These are phyloP conservation scores for Ochropacha duplaris DNA, from an alignment of 2,888 invertebrate genomes.

Conservation along the genomic window DNA sequence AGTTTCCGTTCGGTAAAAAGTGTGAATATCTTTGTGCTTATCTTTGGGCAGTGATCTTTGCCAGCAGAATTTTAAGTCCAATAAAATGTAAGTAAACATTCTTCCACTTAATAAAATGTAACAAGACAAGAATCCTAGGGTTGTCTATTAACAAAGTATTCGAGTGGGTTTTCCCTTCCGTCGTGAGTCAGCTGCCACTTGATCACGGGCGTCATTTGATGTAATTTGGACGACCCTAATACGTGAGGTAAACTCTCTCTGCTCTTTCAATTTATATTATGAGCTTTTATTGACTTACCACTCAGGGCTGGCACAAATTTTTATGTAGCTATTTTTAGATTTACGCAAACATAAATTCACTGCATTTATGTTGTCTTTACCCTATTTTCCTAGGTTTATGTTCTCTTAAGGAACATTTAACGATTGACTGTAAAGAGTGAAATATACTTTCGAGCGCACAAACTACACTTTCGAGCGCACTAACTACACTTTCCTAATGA, in stretches of 20 bases:
- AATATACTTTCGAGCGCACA: not conserved
- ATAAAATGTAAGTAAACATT: too few relatives aligned
- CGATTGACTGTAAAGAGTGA: not conserved
- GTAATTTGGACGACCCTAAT: slow-evolving; percentile 54
- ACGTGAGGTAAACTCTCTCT: slow-evolving; percentile 49
- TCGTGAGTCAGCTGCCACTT: slow-evolving; percentile 15
- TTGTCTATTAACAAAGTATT: slow-evolving; percentile 20
- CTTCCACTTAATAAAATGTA: not conserved
- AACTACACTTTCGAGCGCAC: not conserved
- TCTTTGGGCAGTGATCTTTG: too few relatives aligned
- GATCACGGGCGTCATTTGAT: slow-evolving; percentile 20
- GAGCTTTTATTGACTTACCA: slow-evolving; percentile 38
- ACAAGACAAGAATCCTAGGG: not conserved
- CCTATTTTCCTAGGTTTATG: not conserved
- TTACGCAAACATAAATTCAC: not conserved
- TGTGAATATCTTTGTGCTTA: not conserved
- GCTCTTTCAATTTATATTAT: slow-evolving; percentile 39
- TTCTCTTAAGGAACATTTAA: not conserved
- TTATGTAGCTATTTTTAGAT: not conserved
- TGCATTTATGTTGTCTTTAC: not conserved
- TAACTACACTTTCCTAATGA: slow-evolving; percentile 8
- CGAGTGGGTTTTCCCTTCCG: slow-evolving; percentile 16
- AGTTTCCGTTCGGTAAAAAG: not conserved
- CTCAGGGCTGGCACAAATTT: slow-evolving; percentile 41
- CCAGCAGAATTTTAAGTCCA: too few relatives aligned